Evolutionary conservation across 2,888 invertebrate species (phyloP), one percentile per base, ranked within the genome.

Genomic region (Orthosia gracilis): DNA sequence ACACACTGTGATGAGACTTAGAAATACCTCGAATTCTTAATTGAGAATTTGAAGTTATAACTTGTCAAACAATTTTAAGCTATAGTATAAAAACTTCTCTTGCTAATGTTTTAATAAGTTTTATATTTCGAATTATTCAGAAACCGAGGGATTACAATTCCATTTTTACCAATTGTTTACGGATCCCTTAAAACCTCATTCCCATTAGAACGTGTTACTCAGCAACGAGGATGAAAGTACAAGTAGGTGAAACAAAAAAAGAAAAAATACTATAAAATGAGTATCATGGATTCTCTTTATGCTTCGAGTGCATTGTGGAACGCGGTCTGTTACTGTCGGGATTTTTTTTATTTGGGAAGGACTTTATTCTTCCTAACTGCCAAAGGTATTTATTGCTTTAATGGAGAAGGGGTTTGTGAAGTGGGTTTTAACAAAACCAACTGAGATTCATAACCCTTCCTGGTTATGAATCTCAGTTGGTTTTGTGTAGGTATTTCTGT

Each of bases 191-290:
- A 31, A 55, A 75, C 13, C 1, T 15, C 11, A 55, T 50, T 64
- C 12, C 57, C 31, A 45, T 77, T 82, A 13, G 45, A 18, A 55
- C 13, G 17, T 18, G n/a, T 77, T 82, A 82, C 54, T 21, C 55
- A 82, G 54, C 69, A 77, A 77, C 54, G 0, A n/a, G 31, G 23
- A 82, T 78, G 23, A 55, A 82, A 67, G 57, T 65, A 55, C 11
- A n/a, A 13, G 11, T n/a, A n/a, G 3, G 49, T 5, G 40, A 23
- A 74, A 63, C 18, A 55, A 31, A 73, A 45, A 62, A 58, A 26
- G 18, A 63, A 67, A 65, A 45, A 17, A 67, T 62, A 63, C n/a
- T 45, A 54, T 40, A 54, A 63, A 80, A 55, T 50, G 26, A 52
- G 75, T 58, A 67, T 26, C 21, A n/a, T 40, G 18, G 23, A 61